These are phyloP conservation scores for Hypomesus transpacificus DNA, from an alignment of 2,113 vertebrate species.

Conservation along the genomic window DNA sequence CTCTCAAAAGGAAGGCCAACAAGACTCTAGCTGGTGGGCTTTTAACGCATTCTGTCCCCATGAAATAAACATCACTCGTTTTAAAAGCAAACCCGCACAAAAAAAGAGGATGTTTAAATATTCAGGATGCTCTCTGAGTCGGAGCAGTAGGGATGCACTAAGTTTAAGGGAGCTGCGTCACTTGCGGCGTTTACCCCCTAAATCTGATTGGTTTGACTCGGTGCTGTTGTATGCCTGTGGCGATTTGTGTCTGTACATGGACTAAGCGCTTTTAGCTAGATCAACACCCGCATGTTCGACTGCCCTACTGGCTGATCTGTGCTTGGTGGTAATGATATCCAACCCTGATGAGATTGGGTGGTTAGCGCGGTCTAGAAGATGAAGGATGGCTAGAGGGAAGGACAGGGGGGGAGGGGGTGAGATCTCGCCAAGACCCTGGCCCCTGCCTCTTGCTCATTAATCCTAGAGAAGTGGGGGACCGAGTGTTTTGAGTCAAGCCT, in stretches of 20 bases:
- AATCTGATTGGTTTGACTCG: conserved; percentile 56
- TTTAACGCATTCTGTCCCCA: conserved; percentile 71
- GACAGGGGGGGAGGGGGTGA: not conserved
- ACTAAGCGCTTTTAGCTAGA: conserved; percentile 41
- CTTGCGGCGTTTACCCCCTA: conserved; percentile 48
- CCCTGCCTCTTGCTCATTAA: conserved; percentile 59
- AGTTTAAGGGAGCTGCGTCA: conserved; percentile 53
- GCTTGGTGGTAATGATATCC: conserved; percentile 38
- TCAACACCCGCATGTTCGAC: conserved; percentile 22
- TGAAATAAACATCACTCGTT: conserved; percentile 74
- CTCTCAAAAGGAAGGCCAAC: conserved; percentile 52
- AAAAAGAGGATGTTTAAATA: conserved; percentile 56
- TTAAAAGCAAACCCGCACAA: conserved; percentile 68
- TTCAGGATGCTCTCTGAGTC: conserved; percentile 58
- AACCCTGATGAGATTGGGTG: conserved; percentile 26
- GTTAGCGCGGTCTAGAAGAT: conserved; percentile 39
- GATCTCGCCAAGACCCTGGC: conserved; percentile 14
- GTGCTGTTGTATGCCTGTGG: conserved; percentile 55
- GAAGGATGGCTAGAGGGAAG: not conserved
- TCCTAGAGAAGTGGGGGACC: conserved; percentile 46
- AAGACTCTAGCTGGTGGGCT: conserved; percentile 47
- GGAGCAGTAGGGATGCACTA: conserved; percentile 47
- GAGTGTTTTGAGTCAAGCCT: conserved; percentile 65
- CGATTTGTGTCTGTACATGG: conserved; percentile 52
- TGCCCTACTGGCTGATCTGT: conserved; percentile 31